A percentile compares a stretch with the other conserved stretches of the same genome.
Evolutionary conservation across 2,113 vertebrate species (phyloP).

Genomic region (Verasper variegatus): DNA sequence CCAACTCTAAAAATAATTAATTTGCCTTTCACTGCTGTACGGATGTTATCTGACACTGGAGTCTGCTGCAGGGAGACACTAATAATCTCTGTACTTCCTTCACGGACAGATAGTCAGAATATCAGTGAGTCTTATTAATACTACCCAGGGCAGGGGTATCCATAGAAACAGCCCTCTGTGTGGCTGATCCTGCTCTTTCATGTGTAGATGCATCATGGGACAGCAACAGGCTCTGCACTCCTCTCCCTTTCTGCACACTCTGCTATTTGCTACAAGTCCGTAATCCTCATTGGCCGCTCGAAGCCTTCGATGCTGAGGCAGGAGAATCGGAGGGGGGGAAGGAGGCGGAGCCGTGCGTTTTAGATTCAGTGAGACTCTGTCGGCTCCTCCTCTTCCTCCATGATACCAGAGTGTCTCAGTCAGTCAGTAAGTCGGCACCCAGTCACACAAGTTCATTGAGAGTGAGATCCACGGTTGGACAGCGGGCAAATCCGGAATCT

Average conservation of each 20-base stretch:
- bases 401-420: slow-evolving; percentile 36
- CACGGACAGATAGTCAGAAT: slow-evolving; percentile 41
- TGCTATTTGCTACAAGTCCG: slow-evolving; percentile 28
- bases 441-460: slow-evolving; percentile 44
- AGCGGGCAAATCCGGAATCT: slow-evolving; percentile 34
- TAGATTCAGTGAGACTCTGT: slow-evolving; percentile 56
- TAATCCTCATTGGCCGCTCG: slow-evolving; percentile 44
- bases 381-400: slow-evolving; percentile 77
- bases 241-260: slow-evolving; percentile 22
- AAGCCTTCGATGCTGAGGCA: slow-evolving; percentile 27
- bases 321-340: neutral
- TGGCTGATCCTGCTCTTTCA: slow-evolving; percentile 52
- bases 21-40: slow-evolving; percentile 12
- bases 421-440: slow-evolving; percentile 14
- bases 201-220: slow-evolving; percentile 60
- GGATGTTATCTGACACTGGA: slow-evolving; percentile 17
- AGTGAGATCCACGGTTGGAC: slow-evolving; percentile 33
- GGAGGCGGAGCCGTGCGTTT: slow-evolving; percentile 9
- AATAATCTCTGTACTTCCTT: slow-evolving; percentile 34
- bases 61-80: slow-evolving; percentile 15
- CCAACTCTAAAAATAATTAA: slow-evolving; percentile 1
- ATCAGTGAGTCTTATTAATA: slow-evolving; percentile 47
- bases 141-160: slow-evolving; percentile 70
- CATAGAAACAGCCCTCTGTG: slow-evolving; percentile 76
- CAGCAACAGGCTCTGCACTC: slow-evolving; percentile 50